Conservation (phyloP, 2,888 invertebrate species). For the Nemurella pictetii region DNA sequence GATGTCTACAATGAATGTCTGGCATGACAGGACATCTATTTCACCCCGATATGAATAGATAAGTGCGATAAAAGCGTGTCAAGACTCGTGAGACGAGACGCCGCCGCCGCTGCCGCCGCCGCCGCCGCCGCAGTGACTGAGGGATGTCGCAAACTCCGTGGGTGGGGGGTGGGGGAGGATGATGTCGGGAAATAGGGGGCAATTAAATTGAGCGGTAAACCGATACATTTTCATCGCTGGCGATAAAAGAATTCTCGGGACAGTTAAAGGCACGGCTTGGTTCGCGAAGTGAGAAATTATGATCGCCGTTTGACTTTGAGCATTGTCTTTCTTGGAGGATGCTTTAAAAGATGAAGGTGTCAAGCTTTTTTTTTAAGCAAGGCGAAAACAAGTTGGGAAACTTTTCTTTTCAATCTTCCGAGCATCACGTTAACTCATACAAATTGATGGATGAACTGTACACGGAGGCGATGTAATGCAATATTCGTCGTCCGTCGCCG, state of each 20-base stretch:
- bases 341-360: not conserved
- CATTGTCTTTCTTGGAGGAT: not conserved
- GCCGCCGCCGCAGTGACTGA: not conserved
- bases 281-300: not conserved
- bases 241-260: not conserved
- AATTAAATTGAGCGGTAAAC: not conserved
- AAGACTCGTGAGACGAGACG: no score
- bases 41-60: slow-evolving; percentile 30
- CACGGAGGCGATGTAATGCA: not conserved
- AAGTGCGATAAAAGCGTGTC: slow-evolving; percentile 16
- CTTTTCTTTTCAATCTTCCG: slow-evolving; percentile 37
- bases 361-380: not conserved
- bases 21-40: slow-evolving; percentile 34
- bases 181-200: not conserved
- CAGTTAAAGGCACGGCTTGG: not conserved
- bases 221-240: not conserved
- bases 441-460: slow-evolving; percentile 37
- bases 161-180: not conserved
- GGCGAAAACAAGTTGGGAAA: slow-evolving; percentile 19
- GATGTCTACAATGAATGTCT: slow-evolving; percentile 33
- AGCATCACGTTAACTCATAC: slow-evolving; percentile 20
- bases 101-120: not conserved
- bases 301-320: not conserved
- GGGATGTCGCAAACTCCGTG: not conserved
- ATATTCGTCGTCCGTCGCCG: not conserved